A percentile compares a stretch with the other conserved stretches of the same genome.
Evolutionary conservation across 92 coral and sea anemone genomes (phyloP).

Genomic region (Pocillopora meandrina): DNA sequence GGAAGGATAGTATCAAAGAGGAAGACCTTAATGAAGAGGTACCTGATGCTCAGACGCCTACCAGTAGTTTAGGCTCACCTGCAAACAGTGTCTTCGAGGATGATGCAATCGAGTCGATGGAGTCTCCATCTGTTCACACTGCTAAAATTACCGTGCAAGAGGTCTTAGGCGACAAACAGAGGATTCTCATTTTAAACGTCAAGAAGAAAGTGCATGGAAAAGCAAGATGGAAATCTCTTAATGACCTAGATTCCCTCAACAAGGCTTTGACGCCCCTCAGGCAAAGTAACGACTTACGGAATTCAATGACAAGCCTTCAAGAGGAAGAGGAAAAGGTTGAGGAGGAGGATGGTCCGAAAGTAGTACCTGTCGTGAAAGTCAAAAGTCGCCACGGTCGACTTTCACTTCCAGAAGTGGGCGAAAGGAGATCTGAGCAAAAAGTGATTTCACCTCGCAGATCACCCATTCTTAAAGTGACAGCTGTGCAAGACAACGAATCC

Average conservation of each 20-base stretch:
- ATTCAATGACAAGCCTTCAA: constrained; percentile 6
- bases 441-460: background rate
- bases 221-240: constrained; percentile 81
- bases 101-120: constrained; percentile 38
- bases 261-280: constrained; percentile 16
- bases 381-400: constrained; percentile 7
- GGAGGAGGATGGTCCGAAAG: background rate
- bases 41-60: constrained; percentile 5
- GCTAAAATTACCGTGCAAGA: constrained; percentile 82
- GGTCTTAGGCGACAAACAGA: constrained; percentile 58
- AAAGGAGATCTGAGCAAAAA: background rate
- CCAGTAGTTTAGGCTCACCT: background rate
- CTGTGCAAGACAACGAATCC: constrained; percentile 5
- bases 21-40: constrained; percentile 13
- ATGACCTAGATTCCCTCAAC: constrained; percentile 67
- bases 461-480: constrained; percentile 19
- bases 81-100: constrained; percentile 5
- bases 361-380: constrained; percentile 14
- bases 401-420: constrained; percentile 11
- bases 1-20: constrained; percentile 37
- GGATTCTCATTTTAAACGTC: constrained; percentile 75
- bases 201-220: constrained; percentile 69
- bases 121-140: constrained; percentile 47
- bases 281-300: constrained; percentile 26
- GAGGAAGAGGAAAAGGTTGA: constrained; percentile 22